Evolutionary conservation across 2,113 vertebrate species (phyloP), one percentile per base, ranked within the genome.

Genomic region (Dascyllus trimaculatus): DNA sequence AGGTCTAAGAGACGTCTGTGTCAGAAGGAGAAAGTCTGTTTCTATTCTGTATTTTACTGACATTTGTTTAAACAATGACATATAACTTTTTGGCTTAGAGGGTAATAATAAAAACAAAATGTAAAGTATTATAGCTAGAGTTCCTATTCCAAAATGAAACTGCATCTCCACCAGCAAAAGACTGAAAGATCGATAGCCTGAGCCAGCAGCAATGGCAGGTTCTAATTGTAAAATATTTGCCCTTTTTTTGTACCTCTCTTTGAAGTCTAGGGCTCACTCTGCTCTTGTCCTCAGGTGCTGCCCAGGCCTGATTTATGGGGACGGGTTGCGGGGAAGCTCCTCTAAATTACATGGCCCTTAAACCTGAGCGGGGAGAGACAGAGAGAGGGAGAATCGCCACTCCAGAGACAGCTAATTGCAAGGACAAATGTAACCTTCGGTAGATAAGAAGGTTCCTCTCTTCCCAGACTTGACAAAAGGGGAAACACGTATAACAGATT

Each of bases 331-430:
- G 85, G 75, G 84, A 87, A 88, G 91, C 80, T 71, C 61, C 80
- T 86, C 80, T 89, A 92, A 94, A 92, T 94, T 92, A 94, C 89
- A 92, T 76, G 88, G 86, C 81, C 82, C 85, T 87, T 88, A 89
- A 93, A 89, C 73, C 85, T 79, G 80, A 83, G 81, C 73, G 57
- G 59, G 64, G 79, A 49, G 60, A 75, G 40, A 58, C 63, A 35
- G 70, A 80, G 60, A 68, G 75, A 73, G 67, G n/a, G 61, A 64
- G 85, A 85, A 91, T 88, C 70, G 70, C 74, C 90, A 84, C 85
- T 87, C 65, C n/a, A 85, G 60, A 91, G 85, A 87, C 45, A 67
- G 69, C 90, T 92, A 93, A 92, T 91, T 90, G 84, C 80, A 88
- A 75, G 85, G 87, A 91, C 78, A 80, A 82, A 85, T 86, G 74